Evolutionary conservation across 2,113 vertebrate species (phyloP).

Genomic region (Eublepharis macularius): DNA sequence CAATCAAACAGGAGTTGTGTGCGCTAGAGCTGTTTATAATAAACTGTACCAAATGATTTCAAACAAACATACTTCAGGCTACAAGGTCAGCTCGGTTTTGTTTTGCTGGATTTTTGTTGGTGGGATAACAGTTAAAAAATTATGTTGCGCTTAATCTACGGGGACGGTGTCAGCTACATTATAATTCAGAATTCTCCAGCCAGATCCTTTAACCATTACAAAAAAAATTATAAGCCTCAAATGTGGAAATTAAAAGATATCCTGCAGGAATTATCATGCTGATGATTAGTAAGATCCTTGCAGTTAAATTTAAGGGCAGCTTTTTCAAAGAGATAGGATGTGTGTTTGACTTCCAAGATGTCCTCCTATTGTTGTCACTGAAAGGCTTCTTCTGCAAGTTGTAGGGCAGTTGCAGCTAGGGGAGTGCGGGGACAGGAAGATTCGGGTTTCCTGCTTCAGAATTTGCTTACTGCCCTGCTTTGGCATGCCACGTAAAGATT

Average conservation of each 20-base stretch:
- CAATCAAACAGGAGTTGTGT: background rate
- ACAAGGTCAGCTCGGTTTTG: background rate
- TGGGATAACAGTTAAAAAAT: background rate
- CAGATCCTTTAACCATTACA: background rate
- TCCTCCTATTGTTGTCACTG: background rate
- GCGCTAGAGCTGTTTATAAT: background rate
- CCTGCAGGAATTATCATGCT: background rate
- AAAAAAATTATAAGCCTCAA: constrained; percentile 5
- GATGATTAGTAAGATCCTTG: background rate
- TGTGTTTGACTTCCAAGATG: background rate
- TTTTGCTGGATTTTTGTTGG: background rate
- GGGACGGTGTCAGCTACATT: background rate
- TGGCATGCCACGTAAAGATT: no score
- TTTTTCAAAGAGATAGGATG: background rate
- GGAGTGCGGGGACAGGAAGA: no score
- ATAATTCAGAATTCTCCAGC: background rate
- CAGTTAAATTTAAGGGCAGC: background rate
- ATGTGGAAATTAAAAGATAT: background rate
- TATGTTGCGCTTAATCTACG: background rate
- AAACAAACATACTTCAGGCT: background rate
- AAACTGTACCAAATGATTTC: background rate
- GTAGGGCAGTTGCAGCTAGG: no score
- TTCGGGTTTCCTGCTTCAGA: no score
- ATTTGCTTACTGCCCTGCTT: no score
- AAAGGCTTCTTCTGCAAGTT: background rate